Conservation (phyloP, 2,113 vertebrate species). For the Lota lota region DNA sequence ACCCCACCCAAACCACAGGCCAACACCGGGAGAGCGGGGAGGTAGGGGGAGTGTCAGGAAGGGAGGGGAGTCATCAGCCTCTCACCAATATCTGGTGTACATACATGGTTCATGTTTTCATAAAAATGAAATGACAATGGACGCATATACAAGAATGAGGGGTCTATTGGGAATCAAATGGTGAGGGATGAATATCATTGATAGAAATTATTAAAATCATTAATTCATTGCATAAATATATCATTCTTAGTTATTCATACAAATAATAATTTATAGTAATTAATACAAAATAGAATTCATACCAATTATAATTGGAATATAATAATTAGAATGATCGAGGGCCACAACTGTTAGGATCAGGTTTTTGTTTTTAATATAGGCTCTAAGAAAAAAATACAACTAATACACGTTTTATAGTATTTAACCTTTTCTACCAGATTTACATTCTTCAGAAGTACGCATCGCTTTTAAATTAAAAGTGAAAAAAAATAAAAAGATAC, state of each 20-base stretch:
- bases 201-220: no score
- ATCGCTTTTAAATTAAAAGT: conserved; percentile 44
- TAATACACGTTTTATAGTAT: conserved; percentile 23
- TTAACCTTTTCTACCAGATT: conserved; percentile 45
- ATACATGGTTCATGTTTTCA: conserved; percentile 29
- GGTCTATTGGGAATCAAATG: neutral
- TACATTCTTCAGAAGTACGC: conserved; percentile 40
- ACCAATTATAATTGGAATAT: no score
- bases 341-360: conserved; percentile 28
- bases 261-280: conserved; percentile 6
- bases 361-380: conserved; percentile 53
- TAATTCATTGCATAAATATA: no score
- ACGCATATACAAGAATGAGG: conserved; percentile 15
- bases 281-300: neutral
- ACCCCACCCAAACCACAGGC: neutral
- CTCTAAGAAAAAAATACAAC: conserved; percentile 29
- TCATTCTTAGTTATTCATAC: no score
- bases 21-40: neutral
- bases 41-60: neutral
- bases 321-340: conserved; percentile 23
- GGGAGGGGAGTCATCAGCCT: neutral
- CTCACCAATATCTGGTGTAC: no score
- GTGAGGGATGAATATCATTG: neutral
- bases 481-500: no score
- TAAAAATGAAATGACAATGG: conserved; percentile 51